Conservation (phyloP, 2,797 vertebrate genomes). For the Psittacula echo region DNA sequence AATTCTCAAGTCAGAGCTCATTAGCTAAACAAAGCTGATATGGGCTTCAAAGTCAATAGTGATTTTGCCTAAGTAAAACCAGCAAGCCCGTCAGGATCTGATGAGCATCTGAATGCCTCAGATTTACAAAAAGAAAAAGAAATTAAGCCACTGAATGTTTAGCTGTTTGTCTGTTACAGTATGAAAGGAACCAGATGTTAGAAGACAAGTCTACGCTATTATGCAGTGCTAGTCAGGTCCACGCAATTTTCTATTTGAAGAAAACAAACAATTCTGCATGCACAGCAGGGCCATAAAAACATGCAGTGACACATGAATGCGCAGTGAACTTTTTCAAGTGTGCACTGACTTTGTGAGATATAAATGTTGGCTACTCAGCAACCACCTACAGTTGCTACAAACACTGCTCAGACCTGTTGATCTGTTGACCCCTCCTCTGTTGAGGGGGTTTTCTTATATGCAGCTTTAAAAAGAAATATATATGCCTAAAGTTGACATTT, state of each 20-base stretch:
- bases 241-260: slow-evolving; percentile 14
- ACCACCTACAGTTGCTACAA: not conserved
- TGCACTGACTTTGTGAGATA: not conserved
- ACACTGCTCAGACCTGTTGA: not conserved
- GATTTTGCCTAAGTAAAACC: slow-evolving; percentile 63
- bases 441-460: not conserved
- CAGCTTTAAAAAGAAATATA: not conserved
- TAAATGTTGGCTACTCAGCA: slow-evolving; percentile 31
- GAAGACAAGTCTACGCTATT: not conserved
- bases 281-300: slow-evolving; percentile 61
- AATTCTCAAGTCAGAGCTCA: slow-evolving; percentile 60
- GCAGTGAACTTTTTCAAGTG: slow-evolving; percentile 53
- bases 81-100: slow-evolving; percentile 48
- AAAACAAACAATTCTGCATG: slow-evolving; percentile 57
- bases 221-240: slow-evolving; percentile 17
- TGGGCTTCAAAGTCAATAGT: slow-evolving; percentile 49
- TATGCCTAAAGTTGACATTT: not conserved
- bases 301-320: slow-evolving; percentile 60
- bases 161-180: slow-evolving; percentile 47
- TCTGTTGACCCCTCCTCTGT: not conserved
- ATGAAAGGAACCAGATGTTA: slow-evolving; percentile 48
- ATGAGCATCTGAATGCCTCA: slow-evolving; percentile 39
- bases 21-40: slow-evolving; percentile 62
- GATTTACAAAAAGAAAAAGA: slow-evolving; percentile 48
- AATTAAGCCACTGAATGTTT: slow-evolving; percentile 58